Evolutionary conservation across 2,888 invertebrate species (phyloP), one percentile per base, ranked within the genome.

Genomic region (Harmothoe impar): DNA sequence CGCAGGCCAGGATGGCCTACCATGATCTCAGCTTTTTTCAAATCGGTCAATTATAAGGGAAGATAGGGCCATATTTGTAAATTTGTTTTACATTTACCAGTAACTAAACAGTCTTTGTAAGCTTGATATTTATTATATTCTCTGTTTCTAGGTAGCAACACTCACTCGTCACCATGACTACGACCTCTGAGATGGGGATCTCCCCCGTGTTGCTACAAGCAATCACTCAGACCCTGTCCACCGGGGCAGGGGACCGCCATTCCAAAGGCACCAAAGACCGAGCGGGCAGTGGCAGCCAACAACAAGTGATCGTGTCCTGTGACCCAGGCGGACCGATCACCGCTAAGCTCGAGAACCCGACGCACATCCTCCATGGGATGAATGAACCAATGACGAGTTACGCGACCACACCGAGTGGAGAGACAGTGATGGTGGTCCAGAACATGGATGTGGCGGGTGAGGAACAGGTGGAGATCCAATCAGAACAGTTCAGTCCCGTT

Each of bases 171-270:
- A 86, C 54, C 54, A 86, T 86, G 86, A 86, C 86, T 1, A 54
- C 86, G 3, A 86, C 52, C 54, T 52, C 54, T 62, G 95, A 95
- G 85, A 91, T 95, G 91, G 95, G 95, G 23, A 95, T 95, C 89
- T 95, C 95, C 25, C 95, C 95, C 89, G 95, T 94, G 29, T 92
- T 95, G 35, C 93, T 95, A 52, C 95, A 95, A 93, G 95, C 95
- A 29, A 95, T 95, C 89, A 94, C 94, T 23, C 94, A 95, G 62
- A 94, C 94, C 31, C 90, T 95, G 7, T 94, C 94, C 20, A 33
- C 89, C 29, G 51, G 68, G 51, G 52, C 31, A 3, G n/a, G 25
- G 7, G 68, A 85, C 77, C 52, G 84, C 23, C 85, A 90, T 62
- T 54, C 85, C 85, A 85, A 25, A 12, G 51, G 56, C 1, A 3